phyloP scores from a whole-genome alignment of 2,113 vertebrate species.

The Notarius quadriscutis region DNA sequence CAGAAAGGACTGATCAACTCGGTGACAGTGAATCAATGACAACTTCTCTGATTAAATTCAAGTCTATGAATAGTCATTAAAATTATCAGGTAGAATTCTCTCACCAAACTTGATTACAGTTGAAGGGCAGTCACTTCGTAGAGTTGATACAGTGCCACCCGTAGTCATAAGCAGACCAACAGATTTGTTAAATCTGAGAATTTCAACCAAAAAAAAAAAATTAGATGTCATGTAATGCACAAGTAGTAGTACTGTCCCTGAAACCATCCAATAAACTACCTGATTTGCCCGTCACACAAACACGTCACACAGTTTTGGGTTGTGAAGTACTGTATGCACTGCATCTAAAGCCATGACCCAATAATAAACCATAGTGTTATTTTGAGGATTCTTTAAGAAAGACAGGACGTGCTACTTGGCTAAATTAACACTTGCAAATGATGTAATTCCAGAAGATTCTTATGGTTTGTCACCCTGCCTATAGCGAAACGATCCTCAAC shows the following conservation, averaged over 20 bases:
- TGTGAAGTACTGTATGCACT: background rate
- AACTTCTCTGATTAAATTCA: background rate
- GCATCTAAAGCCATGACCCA: background rate
- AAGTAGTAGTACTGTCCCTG: background rate
- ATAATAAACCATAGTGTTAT: background rate
- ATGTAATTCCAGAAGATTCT: background rate
- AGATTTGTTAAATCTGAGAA: constrained; percentile 80
- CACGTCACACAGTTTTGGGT: background rate
- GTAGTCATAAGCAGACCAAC: constrained; percentile 84
- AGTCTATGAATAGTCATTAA: background rate
- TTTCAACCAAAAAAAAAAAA: background rate
- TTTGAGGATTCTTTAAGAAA: background rate
- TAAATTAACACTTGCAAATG: background rate
- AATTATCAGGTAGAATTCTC: constrained; percentile 23
- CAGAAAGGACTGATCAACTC: background rate
- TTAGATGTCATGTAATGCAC: background rate
- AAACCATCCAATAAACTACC: background rate
- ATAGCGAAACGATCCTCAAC: too few species aligned
- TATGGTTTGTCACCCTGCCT: too few species aligned
- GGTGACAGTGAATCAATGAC: background rate
- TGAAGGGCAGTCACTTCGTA: constrained; percentile 82
- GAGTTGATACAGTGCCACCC: constrained; percentile 66
- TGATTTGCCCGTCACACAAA: background rate
- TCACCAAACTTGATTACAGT: constrained; percentile 87
- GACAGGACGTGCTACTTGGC: background rate